phyloP scores from a whole-genome alignment of 2,888 invertebrate genomes.

The Xestia xanthographa region DNA sequence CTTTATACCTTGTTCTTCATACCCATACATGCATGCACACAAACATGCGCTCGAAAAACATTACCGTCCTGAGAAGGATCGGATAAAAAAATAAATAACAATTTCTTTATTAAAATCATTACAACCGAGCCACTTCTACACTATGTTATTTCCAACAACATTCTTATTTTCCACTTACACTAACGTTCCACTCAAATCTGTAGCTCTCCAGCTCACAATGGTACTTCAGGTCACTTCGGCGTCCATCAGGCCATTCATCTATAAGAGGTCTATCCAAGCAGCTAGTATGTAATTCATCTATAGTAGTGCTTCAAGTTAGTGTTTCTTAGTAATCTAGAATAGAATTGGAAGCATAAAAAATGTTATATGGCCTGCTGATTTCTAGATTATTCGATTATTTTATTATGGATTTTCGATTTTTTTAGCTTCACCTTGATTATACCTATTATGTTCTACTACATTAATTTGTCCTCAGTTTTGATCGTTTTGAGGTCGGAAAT shows the following conservation, averaged over 20 bases:
- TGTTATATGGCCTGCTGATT: background rate
- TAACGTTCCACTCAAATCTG: slow-evolving; percentile 42
- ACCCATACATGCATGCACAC: no score
- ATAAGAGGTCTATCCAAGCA: slow-evolving; percentile 22
- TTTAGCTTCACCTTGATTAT: background rate
- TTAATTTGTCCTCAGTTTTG: no score
- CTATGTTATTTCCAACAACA: slow-evolving; percentile 8
- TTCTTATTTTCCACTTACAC: slow-evolving; percentile 11
- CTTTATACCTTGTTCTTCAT: no score
- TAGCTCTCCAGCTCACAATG: slow-evolving; percentile 36
- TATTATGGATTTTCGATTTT: background rate
- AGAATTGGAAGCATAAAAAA: background rate
- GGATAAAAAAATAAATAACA: background rate
- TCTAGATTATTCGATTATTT: background rate
- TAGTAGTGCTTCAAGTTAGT: slow-evolving; percentile 8
- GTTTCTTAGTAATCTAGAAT: background rate
- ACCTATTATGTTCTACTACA: no score
- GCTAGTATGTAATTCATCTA: slow-evolving; percentile 12
- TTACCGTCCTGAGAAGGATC: background rate
- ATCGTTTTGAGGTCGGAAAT: no score
- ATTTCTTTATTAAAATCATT: background rate
- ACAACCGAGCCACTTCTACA: background rate
- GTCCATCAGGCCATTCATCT: slow-evolving; percentile 36
- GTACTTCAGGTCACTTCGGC: slow-evolving; percentile 34
- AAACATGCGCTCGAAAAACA: no score